These are phyloP conservation scores for Ferrisia virgata DNA, from an alignment of 2,888 invertebrate species.

Conservation along the genomic window DNA sequence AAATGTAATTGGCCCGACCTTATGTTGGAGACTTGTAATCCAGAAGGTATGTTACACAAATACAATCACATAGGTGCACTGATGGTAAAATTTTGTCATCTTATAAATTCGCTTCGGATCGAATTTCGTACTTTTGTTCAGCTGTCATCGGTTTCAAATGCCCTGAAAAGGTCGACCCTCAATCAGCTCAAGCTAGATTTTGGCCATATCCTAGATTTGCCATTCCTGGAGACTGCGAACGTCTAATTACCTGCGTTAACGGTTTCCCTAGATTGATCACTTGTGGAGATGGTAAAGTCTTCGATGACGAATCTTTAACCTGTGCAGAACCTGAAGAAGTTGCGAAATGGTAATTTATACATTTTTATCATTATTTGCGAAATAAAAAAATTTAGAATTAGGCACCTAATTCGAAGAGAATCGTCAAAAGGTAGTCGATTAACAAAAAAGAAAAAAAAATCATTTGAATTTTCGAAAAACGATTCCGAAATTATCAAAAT, in stretches of 20 bases:
- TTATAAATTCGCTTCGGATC: background rate
- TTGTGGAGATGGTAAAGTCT: conserved; percentile 83
- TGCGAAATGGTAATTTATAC: conserved; percentile 37
- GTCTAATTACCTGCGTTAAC: conserved; percentile 86
- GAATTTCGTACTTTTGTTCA: conserved; percentile 54
- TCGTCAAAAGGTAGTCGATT: too few species aligned
- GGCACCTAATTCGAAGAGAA: too few species aligned
- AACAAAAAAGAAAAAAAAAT: too few species aligned
- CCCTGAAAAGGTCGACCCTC: conserved; percentile 77
- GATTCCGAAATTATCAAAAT: too few species aligned
- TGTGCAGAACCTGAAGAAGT: conserved; percentile 71
- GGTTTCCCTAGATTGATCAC: conserved; percentile 82
- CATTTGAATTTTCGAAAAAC: too few species aligned
- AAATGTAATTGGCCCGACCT: conserved; percentile 94
- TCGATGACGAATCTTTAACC: conserved; percentile 77
- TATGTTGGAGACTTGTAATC: conserved; percentile 78
- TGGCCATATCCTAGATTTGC: conserved; percentile 91
- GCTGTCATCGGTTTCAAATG: conserved; percentile 90
- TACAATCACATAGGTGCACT: too few species aligned
- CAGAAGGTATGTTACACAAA: conserved; percentile 64
- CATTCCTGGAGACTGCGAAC: conserved; percentile 80
- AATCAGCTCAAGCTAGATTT: conserved; percentile 79
- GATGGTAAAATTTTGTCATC: too few species aligned
- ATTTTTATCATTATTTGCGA: too few species aligned
- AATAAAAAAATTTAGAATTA: too few species aligned